Evolutionary conservation across 2,113 vertebrate species (phyloP), one percentile per base, ranked within the genome.

Genomic region (Mormyrus iriodes): DNA sequence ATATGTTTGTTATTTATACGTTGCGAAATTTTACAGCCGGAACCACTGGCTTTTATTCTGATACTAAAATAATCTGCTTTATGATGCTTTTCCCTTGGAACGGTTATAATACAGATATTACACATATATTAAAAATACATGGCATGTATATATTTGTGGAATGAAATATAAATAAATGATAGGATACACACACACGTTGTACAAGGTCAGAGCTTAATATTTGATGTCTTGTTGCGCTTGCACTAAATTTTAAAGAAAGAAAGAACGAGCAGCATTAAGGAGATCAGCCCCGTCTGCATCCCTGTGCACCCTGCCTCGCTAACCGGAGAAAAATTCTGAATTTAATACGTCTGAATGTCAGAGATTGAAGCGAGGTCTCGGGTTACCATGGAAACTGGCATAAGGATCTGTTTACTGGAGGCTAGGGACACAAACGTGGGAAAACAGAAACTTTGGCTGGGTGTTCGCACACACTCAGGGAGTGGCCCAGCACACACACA

Each of bases 341-440:
- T 58, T 73, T 89, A 52, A 88, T 90, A 88, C 84, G 52, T 87
- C 83, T 90, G 88, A 91, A 82, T 55, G 87, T 90, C 90, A 92
- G 90, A 92, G 84, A 87, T 89, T 88, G 90, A 88, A 87, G 65
- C 82, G 69, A 88, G 86, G 90, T 85, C 88, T 90, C 39, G 27
- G 82, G 90, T 92, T 91, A 89, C 91, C 90, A 92, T 90, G 90
- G 91, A 87, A 92, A 91, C 92, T 82, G 35, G 90, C 90, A 89
- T 84, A n/a, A 90, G 83, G 49, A 86, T 53, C 61, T 86, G 52
- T 76, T 88, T 88, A 88, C 82, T 87, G 61, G 89, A 79, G 90
- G 86, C 90, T 79, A 84, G 65, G 88, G 90, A 90, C 85, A 88
- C 69, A 88, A 44, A 89, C 53, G 86, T n/a, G 61, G 88, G 69